These are phyloP conservation scores for Cyclophora albipunctata DNA, from an alignment of 2,888 invertebrate genomes.

Conservation along the genomic window DNA sequence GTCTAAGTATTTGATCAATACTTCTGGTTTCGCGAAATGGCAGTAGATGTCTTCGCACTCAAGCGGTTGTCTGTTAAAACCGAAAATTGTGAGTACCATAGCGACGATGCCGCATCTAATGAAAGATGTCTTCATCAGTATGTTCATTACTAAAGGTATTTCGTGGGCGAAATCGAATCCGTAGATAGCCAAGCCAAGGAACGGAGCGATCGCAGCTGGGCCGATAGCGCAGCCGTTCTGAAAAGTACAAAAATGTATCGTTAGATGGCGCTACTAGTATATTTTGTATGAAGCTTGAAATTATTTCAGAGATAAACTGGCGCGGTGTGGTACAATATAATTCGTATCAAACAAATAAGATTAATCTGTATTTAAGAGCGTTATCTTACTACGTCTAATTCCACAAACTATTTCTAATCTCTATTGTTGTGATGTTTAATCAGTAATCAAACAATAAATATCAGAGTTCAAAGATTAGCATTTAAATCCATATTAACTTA, in stretches of 20 bases:
- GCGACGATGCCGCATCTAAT: conserved; percentile 79
- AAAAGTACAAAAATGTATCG: conserved; percentile 20
- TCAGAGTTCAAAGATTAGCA: no score
- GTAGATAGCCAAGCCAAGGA: conserved; percentile 80
- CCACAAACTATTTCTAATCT: no score
- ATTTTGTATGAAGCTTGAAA: no score
- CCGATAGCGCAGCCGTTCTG: conserved; percentile 83
- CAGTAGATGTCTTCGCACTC: conserved; percentile 78
- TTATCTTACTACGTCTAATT: no score
- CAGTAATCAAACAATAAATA: no score
- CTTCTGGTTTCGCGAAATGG: conserved; percentile 79
- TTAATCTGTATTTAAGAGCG: no score
- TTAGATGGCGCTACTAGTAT: no score
- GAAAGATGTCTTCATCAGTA: conserved; percentile 79
- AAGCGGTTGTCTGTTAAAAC: conserved; percentile 73
- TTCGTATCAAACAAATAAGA: no score
- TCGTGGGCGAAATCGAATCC: conserved; percentile 81
- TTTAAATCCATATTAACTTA: no score
- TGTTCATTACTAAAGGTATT: conserved; percentile 76
- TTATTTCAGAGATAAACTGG: no score
- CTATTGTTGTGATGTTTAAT: no score
- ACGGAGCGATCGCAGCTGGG: conserved; percentile 78
- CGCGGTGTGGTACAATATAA: no score
- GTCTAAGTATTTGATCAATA: conserved; percentile 76
- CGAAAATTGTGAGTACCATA: conserved; percentile 77